Evolutionary conservation across 2,113 vertebrate genomes (phyloP), one percentile per base, ranked within the genome.

Genomic region (Mobula birostris): DNA sequence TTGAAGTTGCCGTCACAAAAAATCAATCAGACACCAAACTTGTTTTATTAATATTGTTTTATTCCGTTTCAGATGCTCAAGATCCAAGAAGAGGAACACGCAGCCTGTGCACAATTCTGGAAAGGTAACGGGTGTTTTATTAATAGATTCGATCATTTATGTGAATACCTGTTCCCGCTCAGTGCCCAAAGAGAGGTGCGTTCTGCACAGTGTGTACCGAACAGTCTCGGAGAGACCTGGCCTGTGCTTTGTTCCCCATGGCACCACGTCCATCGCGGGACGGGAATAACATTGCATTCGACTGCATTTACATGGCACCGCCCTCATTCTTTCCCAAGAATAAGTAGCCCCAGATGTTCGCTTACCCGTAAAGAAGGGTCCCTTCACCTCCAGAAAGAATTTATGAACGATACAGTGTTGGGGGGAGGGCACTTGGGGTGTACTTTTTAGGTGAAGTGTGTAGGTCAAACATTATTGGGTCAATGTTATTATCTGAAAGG

Each of bases 61-160:
- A 48, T 19, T 93, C 70, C 72, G 68, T 93, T 93, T 27, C 91
- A 93, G 91, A 74, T 76, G 14, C 70, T 93, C 91, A 40, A 56
- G 12, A 68, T 36, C 14, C 68, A 7, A 8, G 40, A 76, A 24
- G 32, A 74, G 29, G 48, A 40, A 7, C 32, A 6, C 36, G 24
- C 9, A 1, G 70, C 27, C 11, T 72, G 68, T 74, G 40, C 1
- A 70, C 14, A 2, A 93, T 74, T 93, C 40, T 29, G 48, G 19
- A 74, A 36, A 72, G 91, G 91, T 76, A 93, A 70, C 21, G 15
- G 74, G 9, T 48, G 5, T 93, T 1, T 27, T 15, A 24, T 40
- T 21, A 48, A 93, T 90, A 63, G n/a, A 2, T 90, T 19, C 19
- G 85, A 66, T 29, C 61, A 90, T 66, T 90, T 63, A n/a, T 61